Evolutionary conservation across 1,140 invertebrate species (phyloP).

Genomic region (Sesamia nonagrioides): DNA sequence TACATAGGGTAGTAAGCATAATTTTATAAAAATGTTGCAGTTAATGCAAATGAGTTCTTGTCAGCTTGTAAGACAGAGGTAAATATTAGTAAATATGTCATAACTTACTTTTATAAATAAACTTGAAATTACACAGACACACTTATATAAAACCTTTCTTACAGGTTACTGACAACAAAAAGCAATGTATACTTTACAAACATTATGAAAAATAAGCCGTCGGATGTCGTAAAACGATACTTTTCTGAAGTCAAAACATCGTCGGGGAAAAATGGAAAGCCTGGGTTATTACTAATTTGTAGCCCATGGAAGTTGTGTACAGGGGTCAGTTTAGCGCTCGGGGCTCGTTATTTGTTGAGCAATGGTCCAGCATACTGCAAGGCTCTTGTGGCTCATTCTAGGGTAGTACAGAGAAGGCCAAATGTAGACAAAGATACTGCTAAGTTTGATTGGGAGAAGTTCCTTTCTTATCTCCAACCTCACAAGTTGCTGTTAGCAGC

Average conservation of each 20-base stretch:
- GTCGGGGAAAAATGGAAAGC: slow-evolving; percentile 67
- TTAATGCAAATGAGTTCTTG: slow-evolving; percentile 65
- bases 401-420: slow-evolving; percentile 74
- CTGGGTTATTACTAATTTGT: slow-evolving; percentile 64
- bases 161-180: slow-evolving; percentile 70
- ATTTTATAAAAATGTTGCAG: slow-evolving; percentile 68
- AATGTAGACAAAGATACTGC: slow-evolving; percentile 77
- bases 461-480: slow-evolving; percentile 73
- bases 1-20: slow-evolving; percentile 1
- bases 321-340: slow-evolving; percentile 79
- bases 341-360: slow-evolving; percentile 68
- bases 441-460: slow-evolving; percentile 81
- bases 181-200: slow-evolving; percentile 70
- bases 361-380: slow-evolving; percentile 75
- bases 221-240: slow-evolving; percentile 70
- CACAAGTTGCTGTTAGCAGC: slow-evolving; percentile 77
- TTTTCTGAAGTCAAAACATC: slow-evolving; percentile 68
- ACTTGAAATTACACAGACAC: slow-evolving; percentile 1
- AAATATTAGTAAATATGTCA: slow-evolving; percentile 33
- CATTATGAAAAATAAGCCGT: slow-evolving; percentile 72
- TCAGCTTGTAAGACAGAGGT: slow-evolving; percentile 64
- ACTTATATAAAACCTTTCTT: slow-evolving; percentile 55
- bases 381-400: slow-evolving; percentile 60
- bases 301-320: slow-evolving; percentile 82
- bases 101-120: slow-evolving; percentile 10